Base-by-base conservation (phyloP, 2,113 vertebrate species). In the Hippolais icterina region DNA sequence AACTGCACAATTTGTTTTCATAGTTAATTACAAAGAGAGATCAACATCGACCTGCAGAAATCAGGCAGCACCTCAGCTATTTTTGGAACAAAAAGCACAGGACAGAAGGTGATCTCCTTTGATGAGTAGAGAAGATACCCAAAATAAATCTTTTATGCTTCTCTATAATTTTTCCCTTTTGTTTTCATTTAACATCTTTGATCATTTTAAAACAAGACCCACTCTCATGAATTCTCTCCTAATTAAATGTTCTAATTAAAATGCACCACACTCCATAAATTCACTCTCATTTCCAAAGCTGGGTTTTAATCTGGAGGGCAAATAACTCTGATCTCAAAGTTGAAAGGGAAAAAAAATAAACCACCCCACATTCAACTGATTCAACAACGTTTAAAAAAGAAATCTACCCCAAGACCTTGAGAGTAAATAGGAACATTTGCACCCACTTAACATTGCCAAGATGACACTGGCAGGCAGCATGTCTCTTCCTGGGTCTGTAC, bases 161-260 rank as follows among this genome's bases (percentile, higher is more conserved):
- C 83, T 89, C 88, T 60, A 3, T 77, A 57, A 68, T 77, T 92
- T 89, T 74, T 65, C 70, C 18, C 75, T 92, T 93, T 95, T 94
- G 93, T 95, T 95, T 95, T 96, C 93, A 82, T 78, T 94, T 94
- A 94, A 75, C 72, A 92, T 71, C 88, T 94, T 91, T 90, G 75
- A 95, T 78, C 52, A 0, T 86, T 97, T 95, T 92, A 95, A 95
- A 97, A 92, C 88, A 95, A 96, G 60, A 93, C 72, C 37, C 50
- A 77, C 88, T 95, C 77, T 88, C 83, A 75, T 50, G 92, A 96
- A 94, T 94, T 83, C 80, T 79, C 71, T 94, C 76, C 92, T 96
- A 94, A 97, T 95, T 96, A 96, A 96, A 87, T 24, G 72, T 78
- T 96, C 90, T 96, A 94, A 96, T 96, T 96, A 96, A 96, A 96